These are phyloP conservation scores for Nudaria mundana DNA, from an alignment of 2,888 invertebrate species.

Conservation along the genomic window DNA sequence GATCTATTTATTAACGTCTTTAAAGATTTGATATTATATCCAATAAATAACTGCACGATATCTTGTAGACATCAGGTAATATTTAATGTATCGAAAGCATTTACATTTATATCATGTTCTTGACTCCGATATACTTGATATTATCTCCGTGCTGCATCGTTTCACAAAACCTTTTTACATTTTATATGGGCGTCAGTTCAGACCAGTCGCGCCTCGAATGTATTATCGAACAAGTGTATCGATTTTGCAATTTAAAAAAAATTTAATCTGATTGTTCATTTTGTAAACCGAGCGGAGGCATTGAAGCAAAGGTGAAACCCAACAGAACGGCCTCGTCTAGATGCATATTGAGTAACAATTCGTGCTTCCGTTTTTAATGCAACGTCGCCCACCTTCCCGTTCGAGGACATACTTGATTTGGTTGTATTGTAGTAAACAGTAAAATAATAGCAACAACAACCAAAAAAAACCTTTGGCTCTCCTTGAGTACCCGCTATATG, in stretches of 20 bases:
- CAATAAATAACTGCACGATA: background rate
- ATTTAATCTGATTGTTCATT: conserved; percentile 33
- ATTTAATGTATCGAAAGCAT: no score
- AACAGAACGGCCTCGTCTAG: conserved; percentile 58
- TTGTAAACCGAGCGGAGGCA: conserved; percentile 38
- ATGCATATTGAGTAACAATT: conserved; percentile 59
- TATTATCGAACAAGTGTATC: conserved; percentile 26
- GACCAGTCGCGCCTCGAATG: conserved; percentile 16
- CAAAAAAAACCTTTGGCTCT: no score
- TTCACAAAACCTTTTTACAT: conserved; percentile 17
- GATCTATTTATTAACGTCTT: no score
- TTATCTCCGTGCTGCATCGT: conserved; percentile 23
- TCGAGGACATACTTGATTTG: conserved; percentile 24
- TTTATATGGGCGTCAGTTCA: conserved; percentile 16
- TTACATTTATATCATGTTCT: conserved; percentile 36
- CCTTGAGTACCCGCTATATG: no score
- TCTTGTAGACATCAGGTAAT: conserved; percentile 4
- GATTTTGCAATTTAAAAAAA: conserved; percentile 41
- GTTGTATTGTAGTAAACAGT: no score
- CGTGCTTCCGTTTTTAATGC: conserved; percentile 64
- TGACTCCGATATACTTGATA: conserved; percentile 26
- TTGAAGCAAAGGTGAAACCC: conserved; percentile 67
- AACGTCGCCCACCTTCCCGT: conserved; percentile 27
- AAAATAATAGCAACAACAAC: no score
- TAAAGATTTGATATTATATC: background rate